Base-by-base conservation (phyloP, 2,888 invertebrate genomes). In the Brassicogethes aeneus region DNA sequence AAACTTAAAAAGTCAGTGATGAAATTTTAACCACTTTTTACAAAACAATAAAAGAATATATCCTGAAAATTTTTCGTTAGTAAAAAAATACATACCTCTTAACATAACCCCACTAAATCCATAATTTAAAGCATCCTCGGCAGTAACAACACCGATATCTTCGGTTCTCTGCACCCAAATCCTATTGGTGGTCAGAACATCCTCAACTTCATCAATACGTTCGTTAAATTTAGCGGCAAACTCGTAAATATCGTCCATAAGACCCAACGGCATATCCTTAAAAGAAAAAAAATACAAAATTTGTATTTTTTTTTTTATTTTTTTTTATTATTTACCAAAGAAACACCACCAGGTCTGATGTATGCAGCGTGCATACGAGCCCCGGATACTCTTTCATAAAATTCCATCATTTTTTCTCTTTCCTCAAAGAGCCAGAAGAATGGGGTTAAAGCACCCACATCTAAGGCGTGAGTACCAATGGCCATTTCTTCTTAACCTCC, bases 401-500 rank as follows among this genome's bases (percentile, higher is more conserved):
- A 97, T 69, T 99, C 99, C 91, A 97, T 94, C 73, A 99, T 76
- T 70, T 97, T 97, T 69, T 97, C 96, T 55, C 96, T 75, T 66
- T 96, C 99, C 68, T 99, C 97, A 66, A 99, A 99, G 38, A 97
- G 74, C 97, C 97, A 99, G 75, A 99, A 97, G 70, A 99, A 93
- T 0, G 99, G 99, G 0, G 99, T 97, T 44, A 99, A 71, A 2
- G 96, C 99, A 15, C 99, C 99, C 15, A 99, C 76, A 71, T 99
- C 99, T 42, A 99, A 69, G 1, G 95, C 94, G 66, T 99, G 99
- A 0, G 93, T 91, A 7, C 94, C 94, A 31, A 99, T 75, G 31
- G 90, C 94, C 96, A 99, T 94, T 36, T 73, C 69, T 95, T 97
- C 54, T 85, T 82, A 0, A 96, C 83, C 2, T 78, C 75, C 62